A percentile compares a stretch with the other conserved stretches of the same genome.
Conservation (phyloP, 2,888 invertebrate species). For the Taenaris catops region DNA sequence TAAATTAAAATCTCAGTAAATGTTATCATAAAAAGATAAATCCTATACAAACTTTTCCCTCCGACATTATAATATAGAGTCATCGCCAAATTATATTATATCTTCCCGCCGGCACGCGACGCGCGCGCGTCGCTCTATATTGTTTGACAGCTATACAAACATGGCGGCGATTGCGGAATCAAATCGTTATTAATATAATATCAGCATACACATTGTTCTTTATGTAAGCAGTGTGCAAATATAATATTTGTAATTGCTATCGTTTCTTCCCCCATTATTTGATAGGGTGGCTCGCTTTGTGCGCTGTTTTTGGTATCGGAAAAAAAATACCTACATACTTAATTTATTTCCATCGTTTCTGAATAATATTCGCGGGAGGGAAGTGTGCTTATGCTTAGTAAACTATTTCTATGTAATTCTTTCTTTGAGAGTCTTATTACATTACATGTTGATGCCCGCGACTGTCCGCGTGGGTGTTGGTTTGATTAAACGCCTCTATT, state of each 20-base stretch:
- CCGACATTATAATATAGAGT: constrained; percentile 34
- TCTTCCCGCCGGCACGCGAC: constrained; percentile 55
- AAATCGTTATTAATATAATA: constrained; percentile 69
- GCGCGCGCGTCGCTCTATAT: constrained; percentile 45
- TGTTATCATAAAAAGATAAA: constrained; percentile 27
- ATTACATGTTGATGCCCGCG: too few species aligned
- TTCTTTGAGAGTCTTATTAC: too few species aligned
- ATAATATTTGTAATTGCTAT: constrained; percentile 69
- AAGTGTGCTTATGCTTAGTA: too few species aligned
- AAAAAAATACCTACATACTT: too few species aligned
- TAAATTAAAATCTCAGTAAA: constrained; percentile 22
- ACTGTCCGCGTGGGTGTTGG: too few species aligned
- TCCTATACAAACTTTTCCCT: constrained; percentile 27
- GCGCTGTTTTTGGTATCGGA: too few species aligned
- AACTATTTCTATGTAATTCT: too few species aligned
- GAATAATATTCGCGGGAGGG: too few species aligned
- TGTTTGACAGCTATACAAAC: constrained; percentile 71
- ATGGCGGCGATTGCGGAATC: constrained; percentile 64
- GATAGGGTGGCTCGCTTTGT: constrained; percentile 36
- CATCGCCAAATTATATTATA: constrained; percentile 55
- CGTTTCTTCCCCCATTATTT: constrained; percentile 46
- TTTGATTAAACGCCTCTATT: too few species aligned
- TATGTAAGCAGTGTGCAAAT: constrained; percentile 52
- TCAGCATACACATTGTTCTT: constrained; percentile 62
- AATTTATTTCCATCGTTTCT: too few species aligned